phyloP scores from a whole-genome alignment of 1,140 invertebrate species.

The Bathynomus jamesi region DNA sequence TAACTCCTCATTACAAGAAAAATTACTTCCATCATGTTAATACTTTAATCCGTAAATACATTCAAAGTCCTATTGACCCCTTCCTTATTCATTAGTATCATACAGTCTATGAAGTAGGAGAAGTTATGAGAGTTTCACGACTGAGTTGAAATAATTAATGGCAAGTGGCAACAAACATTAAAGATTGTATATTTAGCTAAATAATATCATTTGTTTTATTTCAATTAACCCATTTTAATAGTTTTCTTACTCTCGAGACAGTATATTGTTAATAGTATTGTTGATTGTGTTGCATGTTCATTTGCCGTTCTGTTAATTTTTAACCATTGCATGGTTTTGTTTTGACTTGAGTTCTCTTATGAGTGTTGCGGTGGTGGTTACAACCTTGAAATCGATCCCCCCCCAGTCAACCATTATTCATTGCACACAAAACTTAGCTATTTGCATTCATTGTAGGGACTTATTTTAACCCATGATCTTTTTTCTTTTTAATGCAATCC shows the following conservation, averaged over 20 bases:
- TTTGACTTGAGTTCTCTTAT: constrained; percentile 15
- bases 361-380: background rate
- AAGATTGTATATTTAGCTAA: background rate
- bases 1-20: no score
- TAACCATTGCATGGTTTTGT: constrained; percentile 12
- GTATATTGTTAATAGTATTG: no score
- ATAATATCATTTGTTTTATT: background rate
- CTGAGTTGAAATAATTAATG: background rate
- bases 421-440: background rate
- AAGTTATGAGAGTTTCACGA: background rate
- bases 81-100: background rate
- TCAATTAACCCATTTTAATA: no score
- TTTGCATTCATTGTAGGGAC: background rate
- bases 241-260: no score
- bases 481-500: background rate
- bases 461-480: background rate
- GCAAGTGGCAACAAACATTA: background rate
- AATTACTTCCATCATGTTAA: background rate
- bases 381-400: background rate
- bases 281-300: constrained; percentile 16
- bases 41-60: background rate
- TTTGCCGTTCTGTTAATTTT: constrained; percentile 10
- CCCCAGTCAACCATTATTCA: background rate
- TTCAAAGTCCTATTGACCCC: background rate
- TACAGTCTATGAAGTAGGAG: background rate